Conservation (phyloP, 1,140 invertebrate species). For the Fopius arisanus region DNA sequence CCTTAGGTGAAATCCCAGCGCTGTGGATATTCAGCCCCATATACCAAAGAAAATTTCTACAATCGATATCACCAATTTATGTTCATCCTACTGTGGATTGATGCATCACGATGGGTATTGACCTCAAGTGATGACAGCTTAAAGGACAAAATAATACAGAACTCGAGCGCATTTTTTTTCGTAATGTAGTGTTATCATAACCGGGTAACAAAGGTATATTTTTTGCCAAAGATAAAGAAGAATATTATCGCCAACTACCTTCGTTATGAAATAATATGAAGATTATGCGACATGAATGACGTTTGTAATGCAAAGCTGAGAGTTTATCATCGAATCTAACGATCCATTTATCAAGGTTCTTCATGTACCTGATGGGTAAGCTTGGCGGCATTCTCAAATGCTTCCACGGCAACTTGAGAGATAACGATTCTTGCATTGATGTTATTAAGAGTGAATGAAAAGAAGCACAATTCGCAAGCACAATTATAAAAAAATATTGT, state of each 20-base stretch:
- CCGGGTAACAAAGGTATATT: background rate
- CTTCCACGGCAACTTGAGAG: background rate
- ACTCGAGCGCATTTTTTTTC: background rate
- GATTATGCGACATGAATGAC: background rate
- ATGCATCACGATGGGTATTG: background rate
- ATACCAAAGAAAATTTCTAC: background rate
- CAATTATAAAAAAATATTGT: too few species aligned
- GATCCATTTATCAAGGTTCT: constrained; percentile 2
- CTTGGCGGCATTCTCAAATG: background rate
- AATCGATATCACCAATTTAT: background rate
- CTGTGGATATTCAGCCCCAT: background rate
- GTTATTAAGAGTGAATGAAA: too few species aligned
- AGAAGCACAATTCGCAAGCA: too few species aligned
- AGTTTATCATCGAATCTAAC: constrained; percentile 1
- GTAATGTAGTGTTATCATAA: background rate
- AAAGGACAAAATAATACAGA: background rate
- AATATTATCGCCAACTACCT: background rate
- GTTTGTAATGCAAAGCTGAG: background rate
- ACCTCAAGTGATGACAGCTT: background rate
- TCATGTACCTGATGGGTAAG: background rate
- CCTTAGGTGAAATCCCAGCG: background rate
- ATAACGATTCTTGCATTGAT: background rate
- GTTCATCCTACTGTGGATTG: background rate
- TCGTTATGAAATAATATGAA: background rate
- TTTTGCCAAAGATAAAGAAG: constrained; percentile 1